A percentile compares a stretch with the other conserved stretches of the same genome.
Conservation (phyloP, 2,113 vertebrate genomes). For the Myanophis thanlyinensis region DNA sequence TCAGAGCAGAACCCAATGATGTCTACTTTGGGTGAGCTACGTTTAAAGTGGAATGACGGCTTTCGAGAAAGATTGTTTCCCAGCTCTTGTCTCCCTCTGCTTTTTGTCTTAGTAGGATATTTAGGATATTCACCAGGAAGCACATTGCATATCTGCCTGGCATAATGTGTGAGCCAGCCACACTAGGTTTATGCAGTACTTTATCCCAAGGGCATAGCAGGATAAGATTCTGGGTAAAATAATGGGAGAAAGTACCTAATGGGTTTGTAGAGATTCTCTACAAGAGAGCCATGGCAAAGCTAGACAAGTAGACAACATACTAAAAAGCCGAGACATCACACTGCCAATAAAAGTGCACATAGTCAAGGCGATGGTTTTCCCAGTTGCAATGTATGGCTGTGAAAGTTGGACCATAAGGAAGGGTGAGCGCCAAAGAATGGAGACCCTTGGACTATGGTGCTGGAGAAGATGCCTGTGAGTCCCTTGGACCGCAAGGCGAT, state of each 20-base stretch:
- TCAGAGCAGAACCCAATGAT: not conserved
- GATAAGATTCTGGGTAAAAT: not conserved
- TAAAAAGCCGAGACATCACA: too few species aligned
- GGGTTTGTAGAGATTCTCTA: too few species aligned
- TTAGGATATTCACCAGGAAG: not conserved
- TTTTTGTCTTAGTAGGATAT: not conserved
- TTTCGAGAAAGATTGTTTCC: not conserved
- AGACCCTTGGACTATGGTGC: too few species aligned
- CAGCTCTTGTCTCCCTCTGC: not conserved
- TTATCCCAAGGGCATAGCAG: not conserved
- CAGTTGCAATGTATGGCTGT: too few species aligned
- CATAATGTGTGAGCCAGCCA: not conserved
- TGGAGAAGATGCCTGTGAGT: too few species aligned
- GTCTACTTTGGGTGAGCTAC: not conserved
- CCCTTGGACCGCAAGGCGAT: too few species aligned
- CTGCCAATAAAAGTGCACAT: too few species aligned
- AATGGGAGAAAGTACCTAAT: not conserved
- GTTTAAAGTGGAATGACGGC: not conserved
- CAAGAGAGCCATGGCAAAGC: too few species aligned
- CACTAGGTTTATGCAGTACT: not conserved
- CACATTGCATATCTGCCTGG: not conserved
- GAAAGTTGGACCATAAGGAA: too few species aligned
- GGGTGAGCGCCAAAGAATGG: too few species aligned
- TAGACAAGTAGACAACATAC: too few species aligned
- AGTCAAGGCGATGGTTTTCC: too few species aligned